Conservation (phyloP, 2,113 vertebrate genomes). For the Lota lota region DNA sequence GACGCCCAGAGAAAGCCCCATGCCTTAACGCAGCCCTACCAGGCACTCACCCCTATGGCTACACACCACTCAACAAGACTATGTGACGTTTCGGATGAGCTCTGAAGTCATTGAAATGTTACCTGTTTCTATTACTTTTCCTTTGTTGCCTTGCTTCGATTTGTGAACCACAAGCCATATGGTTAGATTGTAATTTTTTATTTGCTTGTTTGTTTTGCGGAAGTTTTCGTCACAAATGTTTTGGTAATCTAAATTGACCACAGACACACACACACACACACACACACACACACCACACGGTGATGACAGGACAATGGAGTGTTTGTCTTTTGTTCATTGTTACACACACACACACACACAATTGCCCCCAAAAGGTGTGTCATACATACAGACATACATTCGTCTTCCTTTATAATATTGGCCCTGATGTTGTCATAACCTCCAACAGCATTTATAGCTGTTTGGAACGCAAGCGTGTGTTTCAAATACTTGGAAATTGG, state of each 20-base stretch:
- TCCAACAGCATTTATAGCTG: too few species aligned
- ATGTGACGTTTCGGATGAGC: neutral
- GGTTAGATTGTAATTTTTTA: conserved; percentile 28
- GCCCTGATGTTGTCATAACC: too few species aligned
- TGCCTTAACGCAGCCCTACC: neutral
- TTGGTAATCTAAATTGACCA: neutral
- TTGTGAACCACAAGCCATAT: conserved; percentile 23
- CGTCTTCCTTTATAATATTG: too few species aligned
- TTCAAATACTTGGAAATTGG: conserved; percentile 31
- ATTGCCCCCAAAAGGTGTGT: too few species aligned
- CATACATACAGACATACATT: too few species aligned
- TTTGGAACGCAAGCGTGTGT: neutral
- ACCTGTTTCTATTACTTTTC: neutral
- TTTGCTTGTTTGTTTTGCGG: conserved; percentile 24
- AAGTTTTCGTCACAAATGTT: conserved; percentile 7
- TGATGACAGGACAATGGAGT: too few species aligned
- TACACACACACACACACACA: too few species aligned
- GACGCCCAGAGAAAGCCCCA: conserved; percentile 4
- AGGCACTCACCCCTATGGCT: neutral
- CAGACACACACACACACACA: neutral
- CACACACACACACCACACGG: too few species aligned
- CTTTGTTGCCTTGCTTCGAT: conserved; percentile 30
- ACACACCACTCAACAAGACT: conserved; percentile 18
- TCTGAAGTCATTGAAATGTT: conserved; percentile 19
- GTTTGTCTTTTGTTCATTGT: too few species aligned